A percentile compares a stretch with the other conserved stretches of the same genome.
Conservation (phyloP, 1,140 invertebrate species). For the Babylonia areolata region DNA sequence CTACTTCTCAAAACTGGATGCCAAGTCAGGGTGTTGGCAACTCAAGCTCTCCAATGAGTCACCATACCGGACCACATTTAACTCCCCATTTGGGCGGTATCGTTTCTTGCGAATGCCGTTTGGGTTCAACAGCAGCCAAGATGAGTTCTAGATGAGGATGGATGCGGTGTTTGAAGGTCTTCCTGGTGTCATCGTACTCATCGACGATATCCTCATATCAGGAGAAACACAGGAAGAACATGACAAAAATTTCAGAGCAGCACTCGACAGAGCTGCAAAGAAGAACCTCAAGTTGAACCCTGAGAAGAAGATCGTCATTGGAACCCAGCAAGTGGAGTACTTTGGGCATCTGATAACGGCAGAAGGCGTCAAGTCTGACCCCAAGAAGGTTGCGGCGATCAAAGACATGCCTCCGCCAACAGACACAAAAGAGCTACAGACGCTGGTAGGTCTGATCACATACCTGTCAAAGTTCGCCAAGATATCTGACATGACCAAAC, state of each 20-base stretch:
- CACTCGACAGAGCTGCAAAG: conserved; percentile 66
- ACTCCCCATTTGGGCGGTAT: conserved; percentile 69
- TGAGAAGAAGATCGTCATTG: conserved; percentile 37
- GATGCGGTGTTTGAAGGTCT: too few species aligned
- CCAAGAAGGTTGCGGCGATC: too few species aligned
- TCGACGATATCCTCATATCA: conserved; percentile 65
- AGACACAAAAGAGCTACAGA: too few species aligned
- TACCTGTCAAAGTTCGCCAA: too few species aligned
- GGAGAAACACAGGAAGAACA: conserved; percentile 62
- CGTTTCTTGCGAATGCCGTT: conserved; percentile 69
- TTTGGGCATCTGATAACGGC: conserved; percentile 57
- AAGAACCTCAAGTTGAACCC: conserved; percentile 56
- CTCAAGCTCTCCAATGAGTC: conserved; percentile 71
- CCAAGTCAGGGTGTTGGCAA: conserved; percentile 64
- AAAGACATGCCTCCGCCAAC: too few species aligned
- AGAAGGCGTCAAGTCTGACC: conserved; percentile 71
- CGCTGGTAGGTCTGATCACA: too few species aligned
- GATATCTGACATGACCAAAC: neutral
- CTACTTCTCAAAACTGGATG: conserved; percentile 46
- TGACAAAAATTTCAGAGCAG: conserved; percentile 62
- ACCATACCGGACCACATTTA: conserved; percentile 58
- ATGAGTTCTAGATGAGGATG: conserved; percentile 61
- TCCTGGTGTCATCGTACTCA: neutral
- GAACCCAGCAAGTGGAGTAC: conserved; percentile 41
- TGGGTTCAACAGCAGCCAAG: conserved; percentile 57